Conservation (phyloP, 2,113 vertebrate genomes). For the Chaenocephalus aceratus region DNA sequence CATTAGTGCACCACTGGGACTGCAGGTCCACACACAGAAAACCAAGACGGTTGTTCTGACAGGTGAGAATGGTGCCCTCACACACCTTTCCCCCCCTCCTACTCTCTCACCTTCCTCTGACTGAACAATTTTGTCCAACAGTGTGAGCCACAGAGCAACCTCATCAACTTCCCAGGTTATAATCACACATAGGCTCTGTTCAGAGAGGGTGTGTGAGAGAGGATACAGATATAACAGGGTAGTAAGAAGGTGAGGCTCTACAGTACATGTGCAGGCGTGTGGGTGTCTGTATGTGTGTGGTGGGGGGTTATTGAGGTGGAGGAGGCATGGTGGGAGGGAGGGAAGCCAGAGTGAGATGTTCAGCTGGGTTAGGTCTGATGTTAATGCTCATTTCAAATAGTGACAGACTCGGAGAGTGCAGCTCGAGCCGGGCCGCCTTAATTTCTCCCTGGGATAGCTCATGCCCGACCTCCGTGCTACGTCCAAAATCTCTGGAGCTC, state of each 20-base stretch:
- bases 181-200: conserved; percentile 73
- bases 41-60: conserved; percentile 82
- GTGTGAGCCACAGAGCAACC: conserved; percentile 71
- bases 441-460: conserved; percentile 99
- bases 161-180: conserved; percentile 82
- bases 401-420: conserved; percentile 91
- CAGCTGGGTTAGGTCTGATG: conserved; percentile 92
- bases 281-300: not conserved
- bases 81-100: conserved; percentile 64
- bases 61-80: conserved; percentile 86
- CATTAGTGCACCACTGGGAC: conserved; percentile 69
- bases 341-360: conserved; percentile 85
- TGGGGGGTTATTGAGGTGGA: conserved; percentile 32
- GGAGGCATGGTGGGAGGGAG: conserved; percentile 54
- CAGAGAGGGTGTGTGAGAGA: conserved; percentile 40
- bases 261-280: conserved; percentile 33
- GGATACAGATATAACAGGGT: conserved; percentile 66
- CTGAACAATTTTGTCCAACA: conserved; percentile 79
- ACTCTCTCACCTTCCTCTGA: conserved; percentile 68
- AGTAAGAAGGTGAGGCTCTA: conserved; percentile 59
- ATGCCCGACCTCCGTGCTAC: conserved; percentile 92
- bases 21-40: conserved; percentile 72
- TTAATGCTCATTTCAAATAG: conserved; percentile 95
- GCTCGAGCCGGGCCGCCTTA: conserved; percentile 87
- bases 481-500: conserved; percentile 98